Conservation (phyloP, 2,888 invertebrate genomes). For the Cataglyphis altisquamis region DNA sequence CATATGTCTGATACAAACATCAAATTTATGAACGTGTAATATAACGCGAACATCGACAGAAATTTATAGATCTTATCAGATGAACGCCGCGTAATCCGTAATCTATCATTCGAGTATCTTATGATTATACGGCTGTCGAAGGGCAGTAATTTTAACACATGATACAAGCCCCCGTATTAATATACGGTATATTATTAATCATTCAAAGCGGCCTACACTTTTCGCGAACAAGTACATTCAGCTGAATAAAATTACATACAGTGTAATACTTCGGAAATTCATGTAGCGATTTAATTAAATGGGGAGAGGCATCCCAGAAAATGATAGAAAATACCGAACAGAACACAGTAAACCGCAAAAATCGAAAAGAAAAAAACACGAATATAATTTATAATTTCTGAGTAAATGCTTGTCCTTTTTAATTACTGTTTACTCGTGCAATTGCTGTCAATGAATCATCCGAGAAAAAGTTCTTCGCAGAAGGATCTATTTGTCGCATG, state of each 20-base stretch:
- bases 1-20: neutral
- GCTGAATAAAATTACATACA: neutral
- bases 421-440: neutral
- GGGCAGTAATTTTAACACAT: constrained; percentile 46
- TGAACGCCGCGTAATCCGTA: constrained; percentile 35
- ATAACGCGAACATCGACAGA: constrained; percentile 22
- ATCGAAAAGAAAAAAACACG: neutral
- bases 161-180: constrained; percentile 17
- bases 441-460: constrained; percentile 33
- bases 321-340: too few species aligned
- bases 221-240: constrained; percentile 4
- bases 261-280: constrained; percentile 10
- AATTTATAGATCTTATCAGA: constrained; percentile 31
- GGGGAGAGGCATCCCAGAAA: neutral
- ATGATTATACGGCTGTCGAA: constrained; percentile 43
- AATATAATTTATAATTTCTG: neutral
- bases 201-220: constrained; percentile 22
- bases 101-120: constrained; percentile 47
- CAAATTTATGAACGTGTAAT: constrained; percentile 9
- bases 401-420: neutral
- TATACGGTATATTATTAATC: constrained; percentile 45
- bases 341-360: neutral
- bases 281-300: constrained; percentile 21
- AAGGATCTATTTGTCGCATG: constrained; percentile 23
- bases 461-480: constrained; percentile 26